phyloP scores from a whole-genome alignment of 2,888 invertebrate species.

The Dicranocentrus wangi region DNA sequence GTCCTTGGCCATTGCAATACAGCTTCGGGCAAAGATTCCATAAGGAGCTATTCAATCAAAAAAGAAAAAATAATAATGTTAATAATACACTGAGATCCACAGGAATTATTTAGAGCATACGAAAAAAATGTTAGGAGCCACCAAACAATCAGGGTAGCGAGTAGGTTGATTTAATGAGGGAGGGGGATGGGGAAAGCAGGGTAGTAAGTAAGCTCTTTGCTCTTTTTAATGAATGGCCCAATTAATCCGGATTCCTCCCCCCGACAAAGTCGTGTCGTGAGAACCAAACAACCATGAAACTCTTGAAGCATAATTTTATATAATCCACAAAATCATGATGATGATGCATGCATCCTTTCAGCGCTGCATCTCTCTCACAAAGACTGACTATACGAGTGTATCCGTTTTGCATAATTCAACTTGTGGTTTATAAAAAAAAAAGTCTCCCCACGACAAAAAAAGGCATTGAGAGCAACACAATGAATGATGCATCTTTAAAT shows the following conservation, averaged over 20 bases:
- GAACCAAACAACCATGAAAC: constrained; percentile 51
- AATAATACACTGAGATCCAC: constrained; percentile 17
- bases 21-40: constrained; percentile 95
- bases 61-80: constrained; percentile 34
- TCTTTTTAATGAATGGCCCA: constrained; percentile 60
- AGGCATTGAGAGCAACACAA: neutral
- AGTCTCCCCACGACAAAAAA: constrained; percentile 17
- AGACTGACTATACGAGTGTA: neutral
- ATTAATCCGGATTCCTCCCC: constrained; percentile 65
- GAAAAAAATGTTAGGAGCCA: constrained; percentile 11
- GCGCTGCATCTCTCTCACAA: neutral
- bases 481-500: neutral
- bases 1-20: constrained; percentile 97
- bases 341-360: constrained; percentile 14
- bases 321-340: constrained; percentile 27
- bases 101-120: constrained; percentile 54
- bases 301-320: constrained; percentile 29
- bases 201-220: constrained; percentile 24
- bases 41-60: constrained; percentile 84
- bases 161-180: neutral
- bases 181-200: neutral
- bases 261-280: constrained; percentile 65
- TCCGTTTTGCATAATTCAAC: constrained; percentile 50
- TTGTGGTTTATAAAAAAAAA: no score
- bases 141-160: constrained; percentile 24